Evolutionary conservation across 2,888 invertebrate species (phyloP).

Genomic region (Philopedon plagiatum): DNA sequence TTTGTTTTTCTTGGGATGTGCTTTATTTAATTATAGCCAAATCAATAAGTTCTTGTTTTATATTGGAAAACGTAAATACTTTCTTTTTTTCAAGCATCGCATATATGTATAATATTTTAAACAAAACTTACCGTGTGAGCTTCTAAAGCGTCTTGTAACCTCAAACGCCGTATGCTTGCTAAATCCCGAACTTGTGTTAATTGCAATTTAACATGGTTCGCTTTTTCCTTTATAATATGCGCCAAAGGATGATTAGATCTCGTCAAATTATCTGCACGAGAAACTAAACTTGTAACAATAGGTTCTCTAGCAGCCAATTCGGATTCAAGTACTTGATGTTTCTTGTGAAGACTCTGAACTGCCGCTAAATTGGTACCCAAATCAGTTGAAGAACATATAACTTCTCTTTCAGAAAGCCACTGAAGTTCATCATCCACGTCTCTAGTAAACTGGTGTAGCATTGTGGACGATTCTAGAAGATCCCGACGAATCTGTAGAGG

Average conservation of each 20-base stretch:
- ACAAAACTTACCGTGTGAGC: constrained; percentile 78
- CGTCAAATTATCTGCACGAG: constrained; percentile 84
- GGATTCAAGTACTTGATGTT: constrained; percentile 92
- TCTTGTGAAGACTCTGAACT: constrained; percentile 93
- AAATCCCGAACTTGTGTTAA: constrained; percentile 80
- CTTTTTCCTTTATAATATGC: constrained; percentile 78
- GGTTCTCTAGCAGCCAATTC: constrained; percentile 92
- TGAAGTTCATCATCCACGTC: constrained; percentile 94
- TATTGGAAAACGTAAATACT: too few relatives aligned
- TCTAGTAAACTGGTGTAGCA: constrained; percentile 89
- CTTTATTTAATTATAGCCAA: too few relatives aligned
- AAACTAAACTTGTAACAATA: constrained; percentile 80
- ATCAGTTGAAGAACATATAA: constrained; percentile 79
- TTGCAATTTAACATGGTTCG: constrained; percentile 79
- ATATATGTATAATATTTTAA: neutral
- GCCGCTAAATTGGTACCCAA: constrained; percentile 75
- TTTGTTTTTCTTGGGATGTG: too few relatives aligned
- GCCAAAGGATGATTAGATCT: constrained; percentile 90
- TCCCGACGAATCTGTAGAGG: constrained; percentile 93
- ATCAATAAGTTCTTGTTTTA: too few relatives aligned
- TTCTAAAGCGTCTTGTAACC: constrained; percentile 86
- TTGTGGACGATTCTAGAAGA: constrained; percentile 90
- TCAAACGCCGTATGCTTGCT: constrained; percentile 79
- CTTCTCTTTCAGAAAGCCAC: constrained; percentile 89
- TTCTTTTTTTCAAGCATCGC: too few relatives aligned